Evolutionary conservation across 2,113 vertebrate genomes (phyloP), one percentile per base, ranked within the genome.

Genomic region (Donacobius atricapilla): DNA sequence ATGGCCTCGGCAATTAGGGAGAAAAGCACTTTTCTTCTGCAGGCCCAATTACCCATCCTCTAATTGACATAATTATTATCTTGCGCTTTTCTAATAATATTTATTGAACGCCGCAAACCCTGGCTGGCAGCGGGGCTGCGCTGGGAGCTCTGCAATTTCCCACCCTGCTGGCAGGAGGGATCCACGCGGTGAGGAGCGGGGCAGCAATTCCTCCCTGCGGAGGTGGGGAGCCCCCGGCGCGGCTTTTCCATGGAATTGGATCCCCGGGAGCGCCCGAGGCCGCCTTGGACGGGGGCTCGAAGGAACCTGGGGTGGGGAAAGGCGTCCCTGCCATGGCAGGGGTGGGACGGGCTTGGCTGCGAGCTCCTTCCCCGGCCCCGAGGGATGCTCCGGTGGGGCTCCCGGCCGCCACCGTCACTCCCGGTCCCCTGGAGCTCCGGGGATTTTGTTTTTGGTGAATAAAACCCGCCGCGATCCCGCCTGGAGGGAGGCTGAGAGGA

Each of bases 71-170:
- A 65, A 90, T 94, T 89, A 94, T 94, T 87, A 97, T 91, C 97
- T 71, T 83, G 82, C 51, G 37, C 73, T 85, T 95, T 85, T 85
- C 90, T 94, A 79, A 93, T 86, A 90, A 96, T 91, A 69, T 82
- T 93, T 93, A 96, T 97, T 84, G 87, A 98, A 89, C 89, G n/a
- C 96, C 77, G 68, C 81, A 60, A 44, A 54, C 80, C 69, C 91
- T 87, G 53, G 28, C 18, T 87, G 81, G 93, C 80, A 17, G 87
- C 54, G 17, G 73, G 53, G 82, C 90, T 21, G 83, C 33, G 87
- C 57, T 33, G 27, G 53, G 87, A 91, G 72, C 80, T 37, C 90
- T 33, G 96, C 84, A 66, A 73, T 73, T 66, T 37, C 9, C 77
- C 77, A 11, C 24, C 51, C 77, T 45, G n/a, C n/a, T n/a, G n/a